phyloP scores from a whole-genome alignment of 2,888 invertebrate species.

The Oxycera nigricornis region DNA sequence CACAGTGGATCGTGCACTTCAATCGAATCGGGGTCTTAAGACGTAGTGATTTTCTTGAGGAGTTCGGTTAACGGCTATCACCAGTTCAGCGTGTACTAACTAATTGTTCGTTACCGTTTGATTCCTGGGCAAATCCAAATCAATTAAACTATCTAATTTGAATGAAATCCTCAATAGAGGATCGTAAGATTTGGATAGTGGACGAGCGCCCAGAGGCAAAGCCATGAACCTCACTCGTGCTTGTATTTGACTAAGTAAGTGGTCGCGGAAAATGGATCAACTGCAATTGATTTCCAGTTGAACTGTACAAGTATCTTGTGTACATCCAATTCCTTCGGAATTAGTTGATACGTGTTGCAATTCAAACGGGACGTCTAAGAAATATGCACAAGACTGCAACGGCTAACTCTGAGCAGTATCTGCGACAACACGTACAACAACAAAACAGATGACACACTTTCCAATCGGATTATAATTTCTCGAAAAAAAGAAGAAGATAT shows the following conservation, averaged over 20 bases:
- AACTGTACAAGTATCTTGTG: slow-evolving; percentile 13
- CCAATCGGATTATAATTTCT: slow-evolving; percentile 43
- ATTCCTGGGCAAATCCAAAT: background rate
- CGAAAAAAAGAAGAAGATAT: slow-evolving; percentile 24
- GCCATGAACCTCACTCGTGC: background rate
- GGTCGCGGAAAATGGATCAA: slow-evolving; percentile 35
- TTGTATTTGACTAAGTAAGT: slow-evolving; percentile 3
- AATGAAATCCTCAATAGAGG: background rate
- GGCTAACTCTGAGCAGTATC: background rate
- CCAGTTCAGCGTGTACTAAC: slow-evolving; percentile 1
- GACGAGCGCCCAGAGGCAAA: background rate
- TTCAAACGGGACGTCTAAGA: background rate
- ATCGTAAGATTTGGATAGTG: background rate
- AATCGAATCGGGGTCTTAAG: background rate
- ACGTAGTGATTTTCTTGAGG: slow-evolving; percentile 13
- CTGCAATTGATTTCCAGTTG: slow-evolving; percentile 18
- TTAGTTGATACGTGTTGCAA: background rate
- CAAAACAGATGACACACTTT: slow-evolving; percentile 45
- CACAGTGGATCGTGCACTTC: slow-evolving; percentile 13
- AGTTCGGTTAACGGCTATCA: slow-evolving; percentile 37
- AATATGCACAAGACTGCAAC: slow-evolving; percentile 28
- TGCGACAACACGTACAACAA: background rate
- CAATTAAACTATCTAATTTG: background rate
- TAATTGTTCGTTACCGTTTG: background rate
- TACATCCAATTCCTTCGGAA: background rate